Percentiles rank a stretch among this genome's conserved stretches.
phyloP scores from a whole-genome alignment of 2,113 vertebrate genomes.

The Thamnophis sirtalis region DNA sequence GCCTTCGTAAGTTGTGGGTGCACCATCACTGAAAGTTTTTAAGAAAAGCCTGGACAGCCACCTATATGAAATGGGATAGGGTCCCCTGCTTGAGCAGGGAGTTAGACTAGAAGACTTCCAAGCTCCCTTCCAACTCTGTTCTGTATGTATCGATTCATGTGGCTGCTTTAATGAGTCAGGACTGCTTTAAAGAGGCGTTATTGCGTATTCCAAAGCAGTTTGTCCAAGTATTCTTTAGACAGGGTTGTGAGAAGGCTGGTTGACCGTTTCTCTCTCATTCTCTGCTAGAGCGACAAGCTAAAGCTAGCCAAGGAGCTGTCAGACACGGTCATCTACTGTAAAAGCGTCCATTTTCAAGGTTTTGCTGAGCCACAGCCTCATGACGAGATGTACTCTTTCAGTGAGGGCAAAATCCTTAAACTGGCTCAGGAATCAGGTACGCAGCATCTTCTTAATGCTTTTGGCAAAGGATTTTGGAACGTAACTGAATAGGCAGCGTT shows the following conservation, averaged over 20 bases:
- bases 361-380: slow-evolving; percentile 81
- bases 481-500: not conserved
- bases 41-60: not conserved
- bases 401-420: slow-evolving; percentile 81
- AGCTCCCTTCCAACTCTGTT: not conserved
- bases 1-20: not conserved
- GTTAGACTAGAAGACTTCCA: not conserved
- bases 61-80: not conserved
- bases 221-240: not conserved
- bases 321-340: slow-evolving; percentile 89
- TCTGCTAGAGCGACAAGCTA: slow-evolving; percentile 78
- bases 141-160: not conserved
- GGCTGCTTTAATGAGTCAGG: not conserved
- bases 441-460: not conserved
- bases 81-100: too few relatives aligned
- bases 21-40: not conserved
- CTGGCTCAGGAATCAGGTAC: slow-evolving; percentile 83
- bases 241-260: not conserved
- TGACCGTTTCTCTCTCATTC: slow-evolving; percentile 12
- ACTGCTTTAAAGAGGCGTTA: not conserved
- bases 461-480: not conserved
- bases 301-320: slow-evolving; percentile 88
- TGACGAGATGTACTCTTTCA: slow-evolving; percentile 90
- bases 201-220: not conserved
- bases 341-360: slow-evolving; percentile 88